Base-by-base conservation (phyloP, 2,113 vertebrate species). In the Proteles cristata region DNA sequence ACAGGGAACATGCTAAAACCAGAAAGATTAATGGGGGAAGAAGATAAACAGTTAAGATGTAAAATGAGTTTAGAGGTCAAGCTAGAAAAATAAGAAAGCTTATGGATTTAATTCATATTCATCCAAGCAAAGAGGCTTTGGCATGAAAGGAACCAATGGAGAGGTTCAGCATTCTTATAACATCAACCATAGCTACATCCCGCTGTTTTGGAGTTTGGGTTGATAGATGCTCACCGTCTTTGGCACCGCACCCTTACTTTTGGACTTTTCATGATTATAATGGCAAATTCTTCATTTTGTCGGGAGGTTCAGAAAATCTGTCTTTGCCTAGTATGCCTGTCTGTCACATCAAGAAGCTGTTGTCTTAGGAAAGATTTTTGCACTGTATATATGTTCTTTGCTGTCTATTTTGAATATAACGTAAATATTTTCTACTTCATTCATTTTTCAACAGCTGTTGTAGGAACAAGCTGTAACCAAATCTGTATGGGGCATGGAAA, bases 71-170 rank as follows among this genome's bases (percentile, higher is more conserved):
- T 98, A 98, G 95, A 98, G 97, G 98, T 98, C 98, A 98, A 97
- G 92, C 97, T 98, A 97, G 98, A 96, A 99, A 97, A 98, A 98
- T 98, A 98, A 98, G 97, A 98, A 98, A 98, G 98, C 98, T 98
- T 99, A 98, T 98, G 98, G 98, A 97, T 98, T 98, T 98, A 98
- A 98, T 98, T 98, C 98, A 98, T 45, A 98, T 88, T 98, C 98
- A 98, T 97, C 98, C 98, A 98, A 98, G 98, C 98, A 98, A 96
- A 98, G 98, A 98, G 96, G 96, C 69, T 97, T 97, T 98, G 96
- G 98, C 98, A 98, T 97, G 97, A 98, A 97, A 98, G 97, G 98
- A 96, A 92, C 98, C 96, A 98, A 65, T 94, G 97, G 97, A 97
- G 97, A 96, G 98, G 95, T 97, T 98, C 93, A n/a, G 97, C 96